Percentiles rank a stretch among this genome's conserved stretches.
Conservation (phyloP, 1,140 invertebrate species). For the Gonioctena quinquepunctata region DNA sequence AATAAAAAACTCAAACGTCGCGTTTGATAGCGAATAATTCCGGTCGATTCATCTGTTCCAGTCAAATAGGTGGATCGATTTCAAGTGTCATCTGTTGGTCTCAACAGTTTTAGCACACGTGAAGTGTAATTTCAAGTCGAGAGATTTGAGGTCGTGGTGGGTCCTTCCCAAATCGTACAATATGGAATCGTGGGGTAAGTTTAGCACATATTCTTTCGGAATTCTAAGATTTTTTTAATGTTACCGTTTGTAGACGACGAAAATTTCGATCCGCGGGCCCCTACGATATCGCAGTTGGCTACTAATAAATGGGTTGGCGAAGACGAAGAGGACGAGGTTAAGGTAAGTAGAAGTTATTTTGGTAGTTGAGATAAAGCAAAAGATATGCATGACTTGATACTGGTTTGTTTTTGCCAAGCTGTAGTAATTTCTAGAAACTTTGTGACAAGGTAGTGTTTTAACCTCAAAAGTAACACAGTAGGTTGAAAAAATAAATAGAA, state of each 20-base stretch:
- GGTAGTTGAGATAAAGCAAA: neutral
- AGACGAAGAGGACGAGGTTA: constrained; percentile 83
- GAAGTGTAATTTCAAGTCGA: constrained; percentile 18
- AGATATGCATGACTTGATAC: neutral
- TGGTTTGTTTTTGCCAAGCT: neutral
- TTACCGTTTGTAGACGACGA: constrained; percentile 48
- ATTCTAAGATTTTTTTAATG: neutral
- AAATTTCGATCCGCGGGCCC: constrained; percentile 48
- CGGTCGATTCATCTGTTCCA: neutral
- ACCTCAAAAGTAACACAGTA: neutral
- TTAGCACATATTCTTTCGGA: neutral
- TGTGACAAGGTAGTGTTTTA: neutral
- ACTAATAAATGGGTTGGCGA: constrained; percentile 87
- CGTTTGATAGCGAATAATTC: constrained; percentile 38
- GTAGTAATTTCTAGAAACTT: neutral
- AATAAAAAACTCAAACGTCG: constrained; percentile 39
- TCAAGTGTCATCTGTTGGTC: constrained; percentile 36
- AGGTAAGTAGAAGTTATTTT: constrained; percentile 61
- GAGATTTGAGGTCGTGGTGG: constrained; percentile 40
- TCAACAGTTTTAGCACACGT: constrained; percentile 40
- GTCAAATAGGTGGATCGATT: neutral
- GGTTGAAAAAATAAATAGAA: neutral
- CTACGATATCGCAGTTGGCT: constrained; percentile 16
- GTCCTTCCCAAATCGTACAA: constrained; percentile 35
- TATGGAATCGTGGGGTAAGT: constrained; percentile 54